Base-by-base conservation (phyloP, 2,888 invertebrate species). In the Cheilosia pagana region DNA sequence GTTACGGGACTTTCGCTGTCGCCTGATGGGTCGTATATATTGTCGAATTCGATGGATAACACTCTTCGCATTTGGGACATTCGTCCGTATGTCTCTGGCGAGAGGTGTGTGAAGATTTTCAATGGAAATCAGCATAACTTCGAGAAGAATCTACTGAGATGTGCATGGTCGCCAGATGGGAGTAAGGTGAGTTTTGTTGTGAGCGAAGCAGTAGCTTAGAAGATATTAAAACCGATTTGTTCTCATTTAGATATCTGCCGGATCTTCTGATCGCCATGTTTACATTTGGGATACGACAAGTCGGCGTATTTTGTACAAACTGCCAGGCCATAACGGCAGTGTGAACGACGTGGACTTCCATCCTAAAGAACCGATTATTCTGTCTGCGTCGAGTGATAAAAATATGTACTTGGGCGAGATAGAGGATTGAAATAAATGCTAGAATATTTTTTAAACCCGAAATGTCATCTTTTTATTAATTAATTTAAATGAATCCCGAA, bases 261-360 rank as follows among this genome's bases (percentile, higher is more conserved):
- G 99, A 0, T 99, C 99, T 0, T 96, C 98, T 0, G 99, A 99
- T 92, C 94, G 99, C 57, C 97, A 96, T 92, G 96, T 99, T 35
- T 98, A 99, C 91, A 94, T 99, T 82, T 99, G 99, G 99, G 99
- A 99, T 91, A 98, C 98, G 1, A 97, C 97, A 57, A 95, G 97
- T 0, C 94, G 98, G 31, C 94, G 98, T 82, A 96, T 99, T 88
- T 92, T 98, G 41, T 99, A 99, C 93, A 98, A 98, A 92, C 93
- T 99, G 87, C 99, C 99, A 0, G 99, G 99, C 0, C 99, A 99
- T 92, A 96, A 98, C 92, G 99, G 99, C 43, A 96, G 98, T 85
- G 98, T 99, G 31, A 99, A 99, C 90, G 98, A 98, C 91, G 95
- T 98, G 0, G 97, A 97, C 91, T 98, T 99, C 92, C 99, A 99